Conservation (phyloP, 2,888 invertebrate genomes). For the Eristalis arbustorum region DNA sequence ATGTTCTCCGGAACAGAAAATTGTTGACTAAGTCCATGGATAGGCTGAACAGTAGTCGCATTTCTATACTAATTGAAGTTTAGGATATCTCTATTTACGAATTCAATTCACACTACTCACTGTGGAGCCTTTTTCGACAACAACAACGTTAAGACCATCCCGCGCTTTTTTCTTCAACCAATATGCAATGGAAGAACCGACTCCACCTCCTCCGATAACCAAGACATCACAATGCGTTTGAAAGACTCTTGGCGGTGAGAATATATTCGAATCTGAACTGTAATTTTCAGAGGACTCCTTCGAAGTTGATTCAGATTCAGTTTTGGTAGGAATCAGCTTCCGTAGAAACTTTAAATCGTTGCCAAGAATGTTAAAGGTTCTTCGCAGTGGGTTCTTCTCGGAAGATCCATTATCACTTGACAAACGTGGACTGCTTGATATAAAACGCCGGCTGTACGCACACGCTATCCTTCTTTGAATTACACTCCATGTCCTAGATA, state of each 20-base stretch:
- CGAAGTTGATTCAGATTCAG: constrained; percentile 19
- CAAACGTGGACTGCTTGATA: constrained; percentile 3
- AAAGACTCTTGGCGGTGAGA: constrained; percentile 74
- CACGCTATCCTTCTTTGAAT: neutral
- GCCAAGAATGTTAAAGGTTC: constrained; percentile 74
- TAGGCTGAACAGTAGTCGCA: constrained; percentile 87
- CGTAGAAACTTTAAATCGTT: constrained; percentile 79
- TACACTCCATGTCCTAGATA: neutral
- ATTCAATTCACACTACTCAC: constrained; percentile 82
- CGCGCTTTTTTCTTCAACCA: constrained; percentile 90
- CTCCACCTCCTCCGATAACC: constrained; percentile 94
- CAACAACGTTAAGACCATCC: constrained; percentile 88
- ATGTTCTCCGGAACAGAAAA: constrained; percentile 96
- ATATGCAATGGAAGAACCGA: constrained; percentile 95
- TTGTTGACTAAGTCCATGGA: constrained; percentile 94
- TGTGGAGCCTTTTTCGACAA: constrained; percentile 93
- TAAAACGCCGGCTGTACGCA: neutral
- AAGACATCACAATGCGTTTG: constrained; percentile 88
- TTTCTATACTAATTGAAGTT: constrained; percentile 84
- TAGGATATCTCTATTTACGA: constrained; percentile 5
- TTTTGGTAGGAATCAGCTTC: constrained; percentile 72
- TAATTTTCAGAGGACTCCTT: neutral
- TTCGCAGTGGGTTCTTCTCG: constrained; percentile 74
- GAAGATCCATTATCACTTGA: constrained; percentile 23
- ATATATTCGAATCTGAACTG: neutral